Conservation (phyloP, 2,888 invertebrate species). For the Agrotis segetum region DNA sequence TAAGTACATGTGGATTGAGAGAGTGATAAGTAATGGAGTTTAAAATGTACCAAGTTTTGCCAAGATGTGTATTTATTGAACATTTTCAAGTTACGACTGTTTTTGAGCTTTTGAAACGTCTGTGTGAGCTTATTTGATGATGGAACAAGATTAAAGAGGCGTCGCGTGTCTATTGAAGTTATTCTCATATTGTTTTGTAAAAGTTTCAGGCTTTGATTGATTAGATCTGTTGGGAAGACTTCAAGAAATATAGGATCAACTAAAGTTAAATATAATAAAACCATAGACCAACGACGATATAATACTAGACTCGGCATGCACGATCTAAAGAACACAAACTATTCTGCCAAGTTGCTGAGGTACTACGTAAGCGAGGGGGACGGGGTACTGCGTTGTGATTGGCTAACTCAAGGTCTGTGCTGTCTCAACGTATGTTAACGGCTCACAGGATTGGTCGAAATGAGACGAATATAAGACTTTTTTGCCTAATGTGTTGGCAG, state of each 20-base stretch:
- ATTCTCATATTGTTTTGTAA: slow-evolving; percentile 20
- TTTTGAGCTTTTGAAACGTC: slow-evolving; percentile 48
- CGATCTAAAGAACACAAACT: no score
- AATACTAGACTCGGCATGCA: no score
- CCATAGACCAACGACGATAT: no score
- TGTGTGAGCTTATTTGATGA: slow-evolving; percentile 51
- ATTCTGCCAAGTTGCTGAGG: no score
- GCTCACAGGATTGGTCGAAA: no score
- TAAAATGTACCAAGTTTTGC: slow-evolving; percentile 69
- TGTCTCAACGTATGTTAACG: no score
- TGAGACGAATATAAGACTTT: no score
- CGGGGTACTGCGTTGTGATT: no score
- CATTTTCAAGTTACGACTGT: slow-evolving; percentile 60
- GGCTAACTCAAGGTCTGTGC: no score
- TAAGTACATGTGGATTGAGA: slow-evolving; percentile 85
- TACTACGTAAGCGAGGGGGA: no score
- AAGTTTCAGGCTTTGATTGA: slow-evolving; percentile 23
- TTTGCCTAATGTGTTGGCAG: no score
- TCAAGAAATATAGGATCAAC: neutral
- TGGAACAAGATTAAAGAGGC: slow-evolving; percentile 54
- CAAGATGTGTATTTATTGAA: slow-evolving; percentile 65
- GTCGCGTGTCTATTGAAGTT: slow-evolving; percentile 24
- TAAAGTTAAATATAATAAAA: slow-evolving; percentile 4
- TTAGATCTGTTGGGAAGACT: slow-evolving; percentile 4
- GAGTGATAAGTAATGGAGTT: slow-evolving; percentile 73